phyloP scores from a whole-genome alignment of 35 echinoderm and acorn worm genomes.

The Ophioderma brevispina region DNA sequence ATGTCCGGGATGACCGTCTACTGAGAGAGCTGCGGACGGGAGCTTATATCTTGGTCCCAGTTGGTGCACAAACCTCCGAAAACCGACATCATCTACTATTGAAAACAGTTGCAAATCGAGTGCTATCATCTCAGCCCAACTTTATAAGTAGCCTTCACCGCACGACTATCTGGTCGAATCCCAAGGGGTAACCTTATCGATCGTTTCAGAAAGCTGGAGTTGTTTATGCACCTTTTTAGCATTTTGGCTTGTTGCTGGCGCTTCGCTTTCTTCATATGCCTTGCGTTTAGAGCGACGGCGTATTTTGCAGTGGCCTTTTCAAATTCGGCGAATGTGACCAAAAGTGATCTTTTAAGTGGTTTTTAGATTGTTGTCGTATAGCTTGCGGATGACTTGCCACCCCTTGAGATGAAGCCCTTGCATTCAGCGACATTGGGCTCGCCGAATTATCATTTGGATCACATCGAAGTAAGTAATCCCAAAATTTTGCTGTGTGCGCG shows the following conservation, averaged over 20 bases:
- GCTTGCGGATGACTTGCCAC: too few species aligned
- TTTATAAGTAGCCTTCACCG: neutral
- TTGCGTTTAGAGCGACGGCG: neutral
- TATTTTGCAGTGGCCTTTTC: too few species aligned
- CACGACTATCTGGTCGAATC: neutral
- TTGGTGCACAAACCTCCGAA: neutral
- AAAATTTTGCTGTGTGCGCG: too few species aligned
- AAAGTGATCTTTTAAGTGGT: neutral
- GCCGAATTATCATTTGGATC: too few species aligned
- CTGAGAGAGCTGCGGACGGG: neutral
- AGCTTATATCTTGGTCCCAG: slow-evolving; percentile 5
- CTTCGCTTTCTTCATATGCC: neutral
- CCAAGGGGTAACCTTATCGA: neutral
- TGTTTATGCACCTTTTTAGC: neutral
- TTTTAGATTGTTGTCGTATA: too few species aligned
- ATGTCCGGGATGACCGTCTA: neutral
- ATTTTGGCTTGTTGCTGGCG: neutral
- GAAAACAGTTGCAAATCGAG: neutral
- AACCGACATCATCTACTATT: neutral
- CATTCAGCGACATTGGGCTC: too few species aligned
- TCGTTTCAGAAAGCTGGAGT: neutral
- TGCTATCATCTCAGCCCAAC: neutral
- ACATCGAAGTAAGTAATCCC: too few species aligned
- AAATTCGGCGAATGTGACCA: neutral
- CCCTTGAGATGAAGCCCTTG: too few species aligned